A percentile compares a stretch with the other conserved stretches of the same genome.
Evolutionary conservation across 2,113 vertebrate species (phyloP).

Genomic region (Dromaius novaehollandiae): DNA sequence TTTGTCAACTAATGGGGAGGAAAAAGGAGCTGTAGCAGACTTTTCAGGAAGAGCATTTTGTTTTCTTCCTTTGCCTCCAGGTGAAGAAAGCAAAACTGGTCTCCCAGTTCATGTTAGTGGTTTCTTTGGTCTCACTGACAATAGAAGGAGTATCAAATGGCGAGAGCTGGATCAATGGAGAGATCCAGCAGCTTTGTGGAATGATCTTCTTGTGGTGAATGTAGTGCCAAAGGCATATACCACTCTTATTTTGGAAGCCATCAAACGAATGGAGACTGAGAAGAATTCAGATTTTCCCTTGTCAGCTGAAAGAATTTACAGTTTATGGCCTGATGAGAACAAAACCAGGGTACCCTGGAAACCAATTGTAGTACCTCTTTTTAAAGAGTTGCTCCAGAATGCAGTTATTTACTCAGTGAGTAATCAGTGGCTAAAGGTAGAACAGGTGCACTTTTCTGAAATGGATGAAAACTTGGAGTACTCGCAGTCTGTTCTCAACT

Average conservation of each 20-base stretch:
- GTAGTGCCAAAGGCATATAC: constrained; percentile 91
- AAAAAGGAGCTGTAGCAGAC: constrained; percentile 80
- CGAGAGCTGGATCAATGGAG: constrained; percentile 96
- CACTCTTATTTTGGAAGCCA: constrained; percentile 87
- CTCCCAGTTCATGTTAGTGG: constrained; percentile 97
- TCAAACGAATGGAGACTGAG: constrained; percentile 85
- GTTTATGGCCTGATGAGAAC: constrained; percentile 88
- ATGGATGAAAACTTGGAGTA: constrained; percentile 81
- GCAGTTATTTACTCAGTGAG: constrained; percentile 86
- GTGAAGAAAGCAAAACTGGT: constrained; percentile 95
- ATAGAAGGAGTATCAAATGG: constrained; percentile 98
- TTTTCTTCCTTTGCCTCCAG: constrained; percentile 94
- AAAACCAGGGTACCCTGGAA: constrained; percentile 88
- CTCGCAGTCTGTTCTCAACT: constrained; percentile 86
- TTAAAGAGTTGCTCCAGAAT: constrained; percentile 86
- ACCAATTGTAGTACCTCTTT: constrained; percentile 88
- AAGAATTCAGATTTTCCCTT: constrained; percentile 85
- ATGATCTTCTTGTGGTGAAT: constrained; percentile 89
- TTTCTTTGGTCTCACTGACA: constrained; percentile 98
- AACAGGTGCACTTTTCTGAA: constrained; percentile 90
- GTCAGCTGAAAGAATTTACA: constrained; percentile 83
- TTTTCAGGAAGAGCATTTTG: constrained; percentile 96
- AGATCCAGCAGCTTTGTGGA: constrained; percentile 96
- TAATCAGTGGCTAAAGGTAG: constrained; percentile 85
- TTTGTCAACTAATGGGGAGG: constrained; percentile 73